Percentiles rank a stretch among this genome's conserved stretches.
phyloP scores from a whole-genome alignment of 2,113 vertebrate genomes.

The Lepisosteus oculatus region DNA sequence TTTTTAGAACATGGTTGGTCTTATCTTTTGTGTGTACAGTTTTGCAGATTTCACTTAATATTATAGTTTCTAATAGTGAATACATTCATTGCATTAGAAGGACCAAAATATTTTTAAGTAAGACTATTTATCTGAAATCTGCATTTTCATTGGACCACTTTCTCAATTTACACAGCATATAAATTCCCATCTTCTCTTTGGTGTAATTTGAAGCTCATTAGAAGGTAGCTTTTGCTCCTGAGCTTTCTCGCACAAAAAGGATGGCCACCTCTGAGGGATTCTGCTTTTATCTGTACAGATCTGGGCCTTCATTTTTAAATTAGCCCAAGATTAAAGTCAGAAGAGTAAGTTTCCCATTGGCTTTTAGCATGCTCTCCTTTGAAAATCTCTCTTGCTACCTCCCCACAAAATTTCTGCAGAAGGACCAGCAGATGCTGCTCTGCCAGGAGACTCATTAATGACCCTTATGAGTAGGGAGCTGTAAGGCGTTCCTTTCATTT shows the following conservation, averaged over 20 bases:
- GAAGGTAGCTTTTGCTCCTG: not conserved
- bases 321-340: not conserved
- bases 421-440: not conserved
- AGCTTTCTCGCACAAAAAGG: not conserved
- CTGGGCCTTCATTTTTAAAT: not conserved
- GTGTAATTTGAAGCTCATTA: not conserved
- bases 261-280: constrained; percentile 1
- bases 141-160: no score
- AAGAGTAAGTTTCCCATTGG: not conserved
- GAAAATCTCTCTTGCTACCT: not conserved
- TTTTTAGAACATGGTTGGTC: no score
- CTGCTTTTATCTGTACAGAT: constrained; percentile 11
- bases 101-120: no score
- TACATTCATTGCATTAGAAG: no score
- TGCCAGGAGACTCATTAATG: not conserved
- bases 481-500: not conserved
- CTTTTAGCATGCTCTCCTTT: not conserved
- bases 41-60: no score
- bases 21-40: no score
- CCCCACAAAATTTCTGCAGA: not conserved
- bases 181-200: no score
- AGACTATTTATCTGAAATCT: no score
- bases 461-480: not conserved
- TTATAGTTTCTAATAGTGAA: no score
- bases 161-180: no score